phyloP scores from a whole-genome alignment of 2,797 vertebrate genomes.

The Xerus rutilus region DNA sequence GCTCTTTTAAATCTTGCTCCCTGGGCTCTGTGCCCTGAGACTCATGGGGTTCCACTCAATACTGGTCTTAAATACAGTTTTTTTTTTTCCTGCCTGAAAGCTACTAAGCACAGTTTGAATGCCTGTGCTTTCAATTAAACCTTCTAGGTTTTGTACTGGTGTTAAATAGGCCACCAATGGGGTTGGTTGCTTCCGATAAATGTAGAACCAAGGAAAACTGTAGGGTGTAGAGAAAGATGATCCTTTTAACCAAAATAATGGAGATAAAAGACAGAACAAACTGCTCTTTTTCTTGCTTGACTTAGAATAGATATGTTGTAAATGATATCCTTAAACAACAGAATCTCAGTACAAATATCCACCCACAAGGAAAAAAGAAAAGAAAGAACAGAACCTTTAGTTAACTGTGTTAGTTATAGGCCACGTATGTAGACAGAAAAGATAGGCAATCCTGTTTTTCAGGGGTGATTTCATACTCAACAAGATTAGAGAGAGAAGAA shows the following conservation, averaged over 20 bases:
- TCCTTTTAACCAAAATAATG: constrained; percentile 72
- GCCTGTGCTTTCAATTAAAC: constrained; percentile 78
- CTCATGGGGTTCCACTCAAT: constrained; percentile 57
- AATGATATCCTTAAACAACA: constrained; percentile 66
- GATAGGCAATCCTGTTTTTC: neutral
- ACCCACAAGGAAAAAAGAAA: constrained; percentile 15
- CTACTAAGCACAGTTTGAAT: constrained; percentile 76
- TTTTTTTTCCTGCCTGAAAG: neutral
- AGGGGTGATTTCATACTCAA: neutral
- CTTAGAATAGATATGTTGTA: constrained; percentile 64
- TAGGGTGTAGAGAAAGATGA: constrained; percentile 30
- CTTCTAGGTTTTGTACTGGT: constrained; percentile 73
- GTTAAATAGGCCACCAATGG: constrained; percentile 74
- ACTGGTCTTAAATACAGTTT: constrained; percentile 68
- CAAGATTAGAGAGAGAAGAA: neutral
- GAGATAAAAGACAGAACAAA: constrained; percentile 68
- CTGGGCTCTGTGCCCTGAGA: constrained; percentile 37
- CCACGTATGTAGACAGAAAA: constrained; percentile 7
- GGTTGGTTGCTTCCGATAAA: constrained; percentile 64
- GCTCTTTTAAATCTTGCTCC: constrained; percentile 52
- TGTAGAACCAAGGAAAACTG: constrained; percentile 51
- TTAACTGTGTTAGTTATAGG: constrained; percentile 49
- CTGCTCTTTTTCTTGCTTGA: constrained; percentile 58
- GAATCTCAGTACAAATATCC: constrained; percentile 42
- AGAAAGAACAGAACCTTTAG: neutral